Conservation (phyloP, 2,113 vertebrate species). For the Piliocolobus tephrosceles region DNA sequence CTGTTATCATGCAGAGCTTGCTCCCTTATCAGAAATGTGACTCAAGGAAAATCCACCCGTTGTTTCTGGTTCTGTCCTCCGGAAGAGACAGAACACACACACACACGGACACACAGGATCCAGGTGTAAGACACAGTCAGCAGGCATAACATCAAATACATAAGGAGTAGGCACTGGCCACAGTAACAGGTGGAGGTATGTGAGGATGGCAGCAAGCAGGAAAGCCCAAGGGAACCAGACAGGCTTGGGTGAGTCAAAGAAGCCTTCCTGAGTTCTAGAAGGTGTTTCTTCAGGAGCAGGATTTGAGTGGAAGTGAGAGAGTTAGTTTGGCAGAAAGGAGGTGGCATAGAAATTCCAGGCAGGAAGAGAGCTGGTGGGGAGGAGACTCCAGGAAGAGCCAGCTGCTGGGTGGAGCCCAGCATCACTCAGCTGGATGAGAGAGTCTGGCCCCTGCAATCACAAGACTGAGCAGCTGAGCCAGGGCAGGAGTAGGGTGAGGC, state of each 20-base stretch:
- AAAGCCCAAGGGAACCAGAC: fast-evolving
- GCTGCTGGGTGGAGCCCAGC: not conserved
- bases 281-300: not conserved
- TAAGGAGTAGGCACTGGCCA: not conserved
- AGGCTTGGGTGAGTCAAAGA: not conserved
- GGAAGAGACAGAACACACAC: not conserved
- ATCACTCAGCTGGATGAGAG: not conserved
- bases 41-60: not conserved
- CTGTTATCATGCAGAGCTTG: not conserved
- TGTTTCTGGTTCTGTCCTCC: not conserved
- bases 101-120: not conserved
- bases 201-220: fast-evolving
- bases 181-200: fast-evolving
- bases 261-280: not conserved
- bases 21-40: not conserved
- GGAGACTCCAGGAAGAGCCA: not conserved
- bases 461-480: fast-evolving
- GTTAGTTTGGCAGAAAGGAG: not conserved
- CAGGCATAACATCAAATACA: not conserved
- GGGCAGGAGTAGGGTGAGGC: not conserved
- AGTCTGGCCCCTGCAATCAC: not conserved
- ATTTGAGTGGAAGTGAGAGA: not conserved
- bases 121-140: not conserved
- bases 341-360: not conserved
- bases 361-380: not conserved